These are phyloP conservation scores for Heteropelma amictum DNA, from an alignment of 2,888 invertebrate genomes.

Conservation along the genomic window DNA sequence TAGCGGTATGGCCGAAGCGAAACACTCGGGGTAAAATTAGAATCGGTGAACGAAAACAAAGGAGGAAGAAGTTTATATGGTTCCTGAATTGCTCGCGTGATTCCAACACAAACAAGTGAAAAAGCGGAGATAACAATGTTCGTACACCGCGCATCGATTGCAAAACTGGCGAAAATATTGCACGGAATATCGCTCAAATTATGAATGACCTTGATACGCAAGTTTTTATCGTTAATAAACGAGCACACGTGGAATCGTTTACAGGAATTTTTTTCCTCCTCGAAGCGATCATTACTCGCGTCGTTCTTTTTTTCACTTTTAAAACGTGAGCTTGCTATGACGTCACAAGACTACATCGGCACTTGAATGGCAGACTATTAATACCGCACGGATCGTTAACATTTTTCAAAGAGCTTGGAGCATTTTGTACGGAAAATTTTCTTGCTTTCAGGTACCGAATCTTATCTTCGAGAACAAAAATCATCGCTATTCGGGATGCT, in stretches of 20 bases:
- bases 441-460: neutral
- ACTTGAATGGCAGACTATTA: conserved; percentile 53
- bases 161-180: conserved; percentile 22
- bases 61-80: conserved; percentile 44
- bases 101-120: conserved; percentile 14
- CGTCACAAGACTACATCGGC: conserved; percentile 37
- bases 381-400: conserved; percentile 37
- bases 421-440: conserved; percentile 6
- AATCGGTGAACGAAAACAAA: conserved; percentile 52
- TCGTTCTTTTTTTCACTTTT: conserved; percentile 30
- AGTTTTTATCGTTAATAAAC: neutral
- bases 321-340: conserved; percentile 10
- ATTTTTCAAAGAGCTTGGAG: conserved; percentile 18
- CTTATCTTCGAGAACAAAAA: neutral
- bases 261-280: neutral
- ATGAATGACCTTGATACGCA: neutral
- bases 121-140: neutral
- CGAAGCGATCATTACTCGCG: too few relatives aligned
- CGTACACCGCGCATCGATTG: conserved; percentile 50
- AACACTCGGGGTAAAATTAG: conserved; percentile 55
- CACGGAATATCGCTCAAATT: neutral
- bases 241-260: conserved; percentile 25
- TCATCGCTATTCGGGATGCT: neutral
- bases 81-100: conserved; percentile 51
- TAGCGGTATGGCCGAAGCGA: conserved; percentile 59